Evolutionary conservation across 2,888 invertebrate species (phyloP).

Genomic region (Baronia brevicornis): DNA sequence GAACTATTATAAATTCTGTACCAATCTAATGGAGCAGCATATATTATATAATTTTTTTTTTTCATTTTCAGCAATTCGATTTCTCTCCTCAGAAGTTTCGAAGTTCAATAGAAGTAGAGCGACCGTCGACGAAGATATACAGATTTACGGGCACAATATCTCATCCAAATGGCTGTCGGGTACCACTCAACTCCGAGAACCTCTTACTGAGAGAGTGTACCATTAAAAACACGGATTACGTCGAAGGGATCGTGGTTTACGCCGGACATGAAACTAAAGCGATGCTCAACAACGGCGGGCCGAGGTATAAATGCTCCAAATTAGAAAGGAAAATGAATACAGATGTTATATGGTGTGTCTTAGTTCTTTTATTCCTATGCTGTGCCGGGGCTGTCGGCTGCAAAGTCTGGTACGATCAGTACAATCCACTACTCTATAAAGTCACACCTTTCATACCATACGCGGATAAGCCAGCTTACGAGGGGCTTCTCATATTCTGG

Average conservation of each 20-base stretch:
- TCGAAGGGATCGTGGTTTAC: constrained; percentile 98
- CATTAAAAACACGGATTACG: constrained; percentile 96
- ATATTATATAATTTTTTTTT: constrained; percentile 10
- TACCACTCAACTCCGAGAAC: constrained; percentile 92
- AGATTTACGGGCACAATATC: constrained; percentile 93
- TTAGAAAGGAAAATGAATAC: constrained; percentile 96
- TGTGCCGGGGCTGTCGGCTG: constrained; percentile 93
- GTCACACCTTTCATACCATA: constrained; percentile 81
- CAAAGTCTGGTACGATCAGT: constrained; percentile 86
- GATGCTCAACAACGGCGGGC: constrained; percentile 97
- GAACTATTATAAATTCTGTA: too few species aligned
- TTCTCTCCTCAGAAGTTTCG: constrained; percentile 88
- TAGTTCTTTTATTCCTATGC: constrained; percentile 91
- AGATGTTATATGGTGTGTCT: constrained; percentile 97
- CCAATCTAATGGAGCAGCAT: too few species aligned
- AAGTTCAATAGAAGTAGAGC: constrained; percentile 92
- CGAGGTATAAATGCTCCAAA: constrained; percentile 93
- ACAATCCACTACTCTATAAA: constrained; percentile 50
- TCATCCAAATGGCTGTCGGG: constrained; percentile 84
- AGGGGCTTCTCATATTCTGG: constrained; percentile 93
- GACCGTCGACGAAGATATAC: constrained; percentile 96
- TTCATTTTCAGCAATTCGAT: constrained; percentile 76
- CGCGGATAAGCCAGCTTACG: constrained; percentile 77
- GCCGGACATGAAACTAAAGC: constrained; percentile 98
- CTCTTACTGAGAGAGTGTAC: constrained; percentile 94